phyloP scores from a whole-genome alignment of 2,888 invertebrate genomes.

The Cerceris ruficornis region DNA sequence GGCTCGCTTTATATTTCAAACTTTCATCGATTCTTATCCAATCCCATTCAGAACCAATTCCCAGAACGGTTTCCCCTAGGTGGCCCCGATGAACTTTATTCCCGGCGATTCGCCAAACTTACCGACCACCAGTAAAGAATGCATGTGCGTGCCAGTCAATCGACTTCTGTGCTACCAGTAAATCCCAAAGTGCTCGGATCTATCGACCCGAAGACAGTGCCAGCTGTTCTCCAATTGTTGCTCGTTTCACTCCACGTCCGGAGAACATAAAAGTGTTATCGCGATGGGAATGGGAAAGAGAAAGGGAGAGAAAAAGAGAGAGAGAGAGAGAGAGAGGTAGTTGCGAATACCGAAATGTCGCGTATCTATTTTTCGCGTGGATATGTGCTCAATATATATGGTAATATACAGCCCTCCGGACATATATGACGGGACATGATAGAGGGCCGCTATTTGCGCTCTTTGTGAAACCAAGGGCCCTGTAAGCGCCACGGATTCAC shows the following conservation, averaged over 20 bases:
- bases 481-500: slow-evolving; percentile 62
- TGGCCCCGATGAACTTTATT: slow-evolving; percentile 18
- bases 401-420: slow-evolving; percentile 25
- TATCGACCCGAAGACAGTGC: not conserved
- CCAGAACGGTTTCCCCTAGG: slow-evolving; percentile 3
- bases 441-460: slow-evolving; percentile 56
- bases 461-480: slow-evolving; percentile 44
- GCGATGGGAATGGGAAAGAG: not conserved
- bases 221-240: not conserved
- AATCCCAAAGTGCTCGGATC: slow-evolving; percentile 2
- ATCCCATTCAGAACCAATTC: slow-evolving; percentile 12
- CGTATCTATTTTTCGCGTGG: slow-evolving; percentile 35
- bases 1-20: slow-evolving; percentile 6
- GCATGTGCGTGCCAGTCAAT: not conserved
- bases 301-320: slow-evolving; percentile 1
- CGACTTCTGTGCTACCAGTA: not conserved
- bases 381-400: slow-evolving; percentile 48
- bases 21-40: slow-evolving; percentile 16
- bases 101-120: slow-evolving; percentile 1
- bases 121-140: not conserved
- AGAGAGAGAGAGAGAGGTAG: not conserved
- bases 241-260: not conserved
- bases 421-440: slow-evolving; percentile 50
- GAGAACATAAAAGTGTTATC: slow-evolving; percentile 3
- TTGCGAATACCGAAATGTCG: not conserved